Base-by-base conservation (phyloP, 2,113 vertebrate genomes). In the Macroglossus sobrinus region DNA sequence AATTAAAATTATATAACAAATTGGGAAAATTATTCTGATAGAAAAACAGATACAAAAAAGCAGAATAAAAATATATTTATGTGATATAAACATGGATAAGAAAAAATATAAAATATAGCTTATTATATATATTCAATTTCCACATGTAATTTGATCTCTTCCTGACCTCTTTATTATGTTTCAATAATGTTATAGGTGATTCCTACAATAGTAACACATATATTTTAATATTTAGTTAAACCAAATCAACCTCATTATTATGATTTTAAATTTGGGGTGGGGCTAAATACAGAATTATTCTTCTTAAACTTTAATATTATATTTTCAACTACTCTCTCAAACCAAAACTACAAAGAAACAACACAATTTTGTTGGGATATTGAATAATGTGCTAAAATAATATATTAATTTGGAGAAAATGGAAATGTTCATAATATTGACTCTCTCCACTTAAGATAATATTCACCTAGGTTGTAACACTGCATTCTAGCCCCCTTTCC, bases 1-100 rank as follows among this genome's bases (percentile, higher is more conserved):
- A 84, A 96, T 75, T 96, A 88, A 97, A 89, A 89, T 93, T 92
- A 75, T 53, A 4, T 68, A 91, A 97, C 26, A 94, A 93, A 63
- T 63, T 94, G 35, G 59, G 26, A 72, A 91, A 91, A 94, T 53
- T 11, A 76, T 89, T 93, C 55, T 92, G 64, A 89, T 33, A 93
- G 43, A 94, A 90, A 92, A 84, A 43, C 30, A 84, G 64, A 89
- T 18, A 21, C 22, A 91, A 61, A 88, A 85, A 91, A 68, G n/a
- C 22, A 45, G 38, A 81, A 95, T 38, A 87, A 91, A 86, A 30
- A 75, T 92, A 35, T 68, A 95, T 92, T 95, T 92, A 82, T 53
- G 19, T 86, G 69, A 93, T 53, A 90, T 14, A 89, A 96, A 96
- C 35, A 89, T 43, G 45, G 74, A 63, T 92, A 75, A 78, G 47